phyloP scores from a whole-genome alignment of 2,113 vertebrate species.

The Hyla sarda region DNA sequence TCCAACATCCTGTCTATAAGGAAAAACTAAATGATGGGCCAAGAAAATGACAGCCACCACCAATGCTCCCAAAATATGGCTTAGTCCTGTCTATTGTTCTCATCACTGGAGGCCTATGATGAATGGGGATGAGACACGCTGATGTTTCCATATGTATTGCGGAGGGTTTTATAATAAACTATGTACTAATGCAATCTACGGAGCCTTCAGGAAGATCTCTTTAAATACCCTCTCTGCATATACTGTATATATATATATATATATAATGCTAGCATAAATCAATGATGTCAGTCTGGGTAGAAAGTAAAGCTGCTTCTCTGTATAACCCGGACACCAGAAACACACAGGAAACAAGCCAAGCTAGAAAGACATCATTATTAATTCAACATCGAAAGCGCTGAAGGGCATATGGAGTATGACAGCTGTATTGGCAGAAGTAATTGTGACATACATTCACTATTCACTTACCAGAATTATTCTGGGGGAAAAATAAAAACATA shows the following conservation, averaged over 20 bases:
- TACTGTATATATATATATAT: no score
- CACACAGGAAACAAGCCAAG: neutral
- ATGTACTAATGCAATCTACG: no score
- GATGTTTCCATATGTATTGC: no score
- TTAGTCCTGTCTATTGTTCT: no score
- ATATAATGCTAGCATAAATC: neutral
- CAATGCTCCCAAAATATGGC: neutral
- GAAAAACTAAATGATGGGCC: neutral
- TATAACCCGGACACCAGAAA: neutral
- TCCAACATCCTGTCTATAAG: neutral
- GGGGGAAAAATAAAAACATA: neutral
- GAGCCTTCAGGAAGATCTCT: neutral
- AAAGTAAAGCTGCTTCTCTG: neutral
- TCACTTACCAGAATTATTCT: neutral
- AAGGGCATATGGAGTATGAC: constrained; percentile 4
- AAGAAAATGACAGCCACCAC: neutral
- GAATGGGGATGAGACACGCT: no score
- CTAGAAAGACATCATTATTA: neutral
- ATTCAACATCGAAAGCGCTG: neutral
- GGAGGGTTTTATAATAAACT: no score
- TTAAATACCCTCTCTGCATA: neutral
- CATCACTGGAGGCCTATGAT: no score
- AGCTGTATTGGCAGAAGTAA: constrained; percentile 20
- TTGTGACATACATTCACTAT: constrained; percentile 1
- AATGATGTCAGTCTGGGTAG: neutral